These are phyloP conservation scores for Pseudachorutes palmiensis DNA, from an alignment of 1,140 invertebrate genomes.

Conservation along the genomic window DNA sequence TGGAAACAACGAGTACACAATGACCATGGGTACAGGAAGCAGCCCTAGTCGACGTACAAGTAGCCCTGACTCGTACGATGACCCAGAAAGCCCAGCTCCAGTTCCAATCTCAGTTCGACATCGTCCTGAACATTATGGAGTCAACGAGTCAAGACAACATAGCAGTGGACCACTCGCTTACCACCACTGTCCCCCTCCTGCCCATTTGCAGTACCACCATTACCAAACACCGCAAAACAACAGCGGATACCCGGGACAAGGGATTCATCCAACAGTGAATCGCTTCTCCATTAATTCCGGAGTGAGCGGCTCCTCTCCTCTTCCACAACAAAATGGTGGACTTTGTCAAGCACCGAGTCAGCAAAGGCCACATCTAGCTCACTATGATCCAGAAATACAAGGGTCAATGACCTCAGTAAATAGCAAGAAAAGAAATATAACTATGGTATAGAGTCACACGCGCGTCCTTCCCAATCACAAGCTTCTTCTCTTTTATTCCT, in stretches of 20 bases:
- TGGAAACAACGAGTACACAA: conserved; percentile 18
- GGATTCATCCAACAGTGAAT: conserved; percentile 18
- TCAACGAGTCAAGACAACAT: conserved; percentile 22
- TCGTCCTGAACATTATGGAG: conserved; percentile 29
- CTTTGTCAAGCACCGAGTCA: conserved; percentile 11
- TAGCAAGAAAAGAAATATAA: conserved; percentile 38
- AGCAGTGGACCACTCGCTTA: conserved; percentile 14
- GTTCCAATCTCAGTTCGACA: conserved; percentile 36
- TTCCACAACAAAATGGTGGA: conserved; percentile 16
- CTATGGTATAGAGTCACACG: conserved; percentile 37
- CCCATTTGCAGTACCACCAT: conserved; percentile 19
- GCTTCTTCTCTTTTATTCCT: too few species aligned
- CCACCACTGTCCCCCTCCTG: conserved; percentile 20
- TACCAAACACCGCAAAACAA: conserved; percentile 30
- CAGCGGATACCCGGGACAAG: conserved; percentile 14
- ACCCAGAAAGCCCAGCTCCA: conserved; percentile 36
- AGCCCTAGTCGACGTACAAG: conserved; percentile 33
- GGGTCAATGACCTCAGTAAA: conserved; percentile 36
- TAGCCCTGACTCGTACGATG: conserved; percentile 36
- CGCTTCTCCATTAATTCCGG: conserved; percentile 13
- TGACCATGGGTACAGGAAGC: conserved; percentile 23
- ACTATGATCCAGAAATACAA: conserved; percentile 37
- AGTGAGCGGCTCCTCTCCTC: conserved; percentile 10
- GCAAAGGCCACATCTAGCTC: conserved; percentile 30
- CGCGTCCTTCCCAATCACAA: too few species aligned